phyloP scores from a whole-genome alignment of 2,797 vertebrate species.

The Poecilia gillii region DNA sequence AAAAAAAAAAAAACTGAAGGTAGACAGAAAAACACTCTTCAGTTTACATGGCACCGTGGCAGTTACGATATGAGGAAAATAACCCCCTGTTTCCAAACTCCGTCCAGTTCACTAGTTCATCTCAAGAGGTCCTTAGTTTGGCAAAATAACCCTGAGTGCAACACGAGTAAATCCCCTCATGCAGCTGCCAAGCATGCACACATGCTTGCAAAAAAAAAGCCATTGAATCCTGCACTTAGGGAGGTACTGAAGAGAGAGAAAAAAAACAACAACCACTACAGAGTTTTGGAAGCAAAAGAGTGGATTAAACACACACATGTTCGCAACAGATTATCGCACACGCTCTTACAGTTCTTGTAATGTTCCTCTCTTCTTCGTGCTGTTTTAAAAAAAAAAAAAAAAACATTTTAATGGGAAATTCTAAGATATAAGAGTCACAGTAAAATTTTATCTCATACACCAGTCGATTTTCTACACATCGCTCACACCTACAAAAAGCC shows the following conservation, averaged over 20 bases:
- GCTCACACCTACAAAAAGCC: slow-evolving; percentile 45
- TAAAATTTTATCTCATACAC: slow-evolving; percentile 52
- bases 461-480: slow-evolving; percentile 37
- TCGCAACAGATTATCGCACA: slow-evolving; percentile 18
- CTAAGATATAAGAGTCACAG: slow-evolving; percentile 44
- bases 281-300: slow-evolving; percentile 51
- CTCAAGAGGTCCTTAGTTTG: slow-evolving; percentile 57
- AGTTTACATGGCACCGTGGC: slow-evolving; percentile 69
- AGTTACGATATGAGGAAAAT: slow-evolving; percentile 60
- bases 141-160: slow-evolving; percentile 55
- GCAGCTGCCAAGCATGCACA: slow-evolving; percentile 48
- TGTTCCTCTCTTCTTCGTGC: slow-evolving; percentile 16
- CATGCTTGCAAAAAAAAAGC: slow-evolving; percentile 20
- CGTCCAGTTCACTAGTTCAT: slow-evolving; percentile 64
- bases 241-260: slow-evolving; percentile 46
- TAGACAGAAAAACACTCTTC: slow-evolving; percentile 42
- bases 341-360: slow-evolving; percentile 8
- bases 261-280: slow-evolving; percentile 46
- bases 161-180: slow-evolving; percentile 69
- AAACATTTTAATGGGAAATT: slow-evolving; percentile 28
- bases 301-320: slow-evolving; percentile 44
- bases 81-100: slow-evolving; percentile 14
- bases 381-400: background rate
- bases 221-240: slow-evolving; percentile 51
- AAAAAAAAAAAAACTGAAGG: slow-evolving; percentile 35